Base-by-base conservation (phyloP, 2,888 invertebrate genomes). In the Dastarcus helophoroides region DNA sequence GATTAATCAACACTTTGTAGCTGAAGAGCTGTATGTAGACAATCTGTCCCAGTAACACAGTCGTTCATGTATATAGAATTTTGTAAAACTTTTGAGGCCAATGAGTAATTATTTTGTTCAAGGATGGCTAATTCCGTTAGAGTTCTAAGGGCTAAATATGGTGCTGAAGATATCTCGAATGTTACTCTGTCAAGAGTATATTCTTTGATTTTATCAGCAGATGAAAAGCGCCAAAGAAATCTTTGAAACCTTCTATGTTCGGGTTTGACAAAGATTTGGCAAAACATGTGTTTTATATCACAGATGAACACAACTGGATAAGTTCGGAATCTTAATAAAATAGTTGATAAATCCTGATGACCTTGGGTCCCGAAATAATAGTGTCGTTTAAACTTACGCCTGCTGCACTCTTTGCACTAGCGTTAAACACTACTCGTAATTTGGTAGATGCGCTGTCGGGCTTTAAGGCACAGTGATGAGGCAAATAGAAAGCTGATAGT, bases 221-320 rank as follows among this genome's bases (percentile, higher is more conserved):
- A 9, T 4, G 22, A 29, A 19, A 29, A 29, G 8, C 29, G 29
- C 14, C 29, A 29, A 10, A 22, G 22, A 29, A 29, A 29, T 21
- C 29, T 22, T 13, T 29, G 29, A 29, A 29, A 29, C 14, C 14
- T 29, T 22, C 13, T 29, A 22, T 29, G 13, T 14, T 19, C 22
- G 14, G n/a, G 22, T 11, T 29, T 13, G 5, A 22, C 13, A 2
- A 29, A 13, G 14, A 29, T 29, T 14, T 29, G 19, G 14, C 21
- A 22, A 22, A 19, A 29, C 29, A 22, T 12, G 14, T 29, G 29
- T 22, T 29, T 14, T 7, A 29, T 29, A 22, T 29, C 29, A 9
- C 29, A 29, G 22, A 29, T 22, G 14, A 33, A 33, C n/a, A n/a
- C n/a, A n/a, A 27, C 16, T n/a, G n/a, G n/a, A n/a, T n/a, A n/a